Evolutionary conservation across 1,140 invertebrate species (phyloP).

Genomic region (Drosophila sucinea): DNA sequence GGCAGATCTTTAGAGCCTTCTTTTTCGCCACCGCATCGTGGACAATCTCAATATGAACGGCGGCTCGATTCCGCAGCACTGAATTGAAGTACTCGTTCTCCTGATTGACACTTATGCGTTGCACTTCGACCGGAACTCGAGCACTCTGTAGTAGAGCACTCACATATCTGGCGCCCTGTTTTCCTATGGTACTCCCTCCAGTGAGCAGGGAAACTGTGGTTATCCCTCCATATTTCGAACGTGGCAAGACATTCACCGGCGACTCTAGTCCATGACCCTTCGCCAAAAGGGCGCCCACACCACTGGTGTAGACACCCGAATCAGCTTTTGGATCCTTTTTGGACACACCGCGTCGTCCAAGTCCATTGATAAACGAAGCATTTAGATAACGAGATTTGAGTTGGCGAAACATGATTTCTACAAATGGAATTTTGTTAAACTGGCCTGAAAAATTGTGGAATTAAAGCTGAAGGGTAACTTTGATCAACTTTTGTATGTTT

Average conservation of each 20-base stretch:
- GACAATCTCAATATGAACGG: slow-evolving; percentile 62
- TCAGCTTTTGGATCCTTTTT: not conserved
- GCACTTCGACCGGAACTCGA: slow-evolving; percentile 60
- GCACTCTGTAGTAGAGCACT: slow-evolving; percentile 48
- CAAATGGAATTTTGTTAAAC: not conserved
- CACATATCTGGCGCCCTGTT: slow-evolving; percentile 63
- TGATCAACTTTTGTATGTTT: not conserved
- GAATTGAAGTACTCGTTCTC: slow-evolving; percentile 60
- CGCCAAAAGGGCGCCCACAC: slow-evolving; percentile 3
- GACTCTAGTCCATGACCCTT: slow-evolving; percentile 36
- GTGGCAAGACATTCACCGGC: slow-evolving; percentile 42
- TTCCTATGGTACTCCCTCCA: slow-evolving; percentile 54
- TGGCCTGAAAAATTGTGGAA: not conserved
- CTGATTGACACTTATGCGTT: slow-evolving; percentile 41
- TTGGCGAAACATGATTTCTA: slow-evolving; percentile 25
- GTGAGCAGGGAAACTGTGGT: slow-evolving; percentile 58
- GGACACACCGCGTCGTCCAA: not conserved
- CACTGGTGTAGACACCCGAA: not conserved
- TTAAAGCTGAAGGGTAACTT: not conserved
- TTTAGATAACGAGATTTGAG: not conserved
- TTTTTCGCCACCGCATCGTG: slow-evolving; percentile 51
- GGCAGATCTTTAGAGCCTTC: slow-evolving; percentile 51
- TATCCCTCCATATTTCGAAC: slow-evolving; percentile 60
- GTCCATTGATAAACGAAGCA: not conserved
- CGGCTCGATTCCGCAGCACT: slow-evolving; percentile 62